phyloP scores from a whole-genome alignment of 2,888 invertebrate species.

The Trissolcus brochymenae region DNA sequence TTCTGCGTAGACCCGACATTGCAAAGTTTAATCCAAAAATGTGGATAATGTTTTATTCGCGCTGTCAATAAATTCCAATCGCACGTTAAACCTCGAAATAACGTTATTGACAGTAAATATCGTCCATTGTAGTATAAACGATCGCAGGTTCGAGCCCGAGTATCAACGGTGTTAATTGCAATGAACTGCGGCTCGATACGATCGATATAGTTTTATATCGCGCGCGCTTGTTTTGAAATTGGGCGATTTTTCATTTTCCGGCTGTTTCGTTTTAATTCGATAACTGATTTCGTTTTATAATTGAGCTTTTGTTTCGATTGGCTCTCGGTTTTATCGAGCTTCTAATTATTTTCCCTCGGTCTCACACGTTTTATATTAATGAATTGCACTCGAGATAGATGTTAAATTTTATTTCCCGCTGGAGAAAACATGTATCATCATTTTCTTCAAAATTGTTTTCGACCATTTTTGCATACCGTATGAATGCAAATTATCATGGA shows the following conservation, averaged over 20 bases:
- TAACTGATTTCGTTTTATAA: not conserved
- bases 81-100: conserved; percentile 36
- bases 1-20: conserved; percentile 19
- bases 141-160: conserved; percentile 38
- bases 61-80: conserved; percentile 51
- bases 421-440: no score
- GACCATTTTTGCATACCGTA: no score
- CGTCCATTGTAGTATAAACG: conserved; percentile 58
- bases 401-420: no score
- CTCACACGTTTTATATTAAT: no score
- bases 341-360: not conserved
- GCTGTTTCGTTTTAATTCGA: not conserved
- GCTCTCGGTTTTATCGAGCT: not conserved
- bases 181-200: conserved; percentile 61
- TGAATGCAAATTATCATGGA: no score
- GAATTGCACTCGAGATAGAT: no score
- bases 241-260: conserved; percentile 1
- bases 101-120: conserved; percentile 50
- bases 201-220: conserved; percentile 53
- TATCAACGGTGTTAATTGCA: conserved; percentile 59
- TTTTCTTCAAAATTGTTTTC: no score
- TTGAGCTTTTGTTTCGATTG: not conserved
- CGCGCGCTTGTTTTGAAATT: not conserved
- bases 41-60: conserved; percentile 7
- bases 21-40: conserved; percentile 23